phyloP scores from a whole-genome alignment of 1,140 invertebrate species.

The Anoplophora glabripennis region DNA sequence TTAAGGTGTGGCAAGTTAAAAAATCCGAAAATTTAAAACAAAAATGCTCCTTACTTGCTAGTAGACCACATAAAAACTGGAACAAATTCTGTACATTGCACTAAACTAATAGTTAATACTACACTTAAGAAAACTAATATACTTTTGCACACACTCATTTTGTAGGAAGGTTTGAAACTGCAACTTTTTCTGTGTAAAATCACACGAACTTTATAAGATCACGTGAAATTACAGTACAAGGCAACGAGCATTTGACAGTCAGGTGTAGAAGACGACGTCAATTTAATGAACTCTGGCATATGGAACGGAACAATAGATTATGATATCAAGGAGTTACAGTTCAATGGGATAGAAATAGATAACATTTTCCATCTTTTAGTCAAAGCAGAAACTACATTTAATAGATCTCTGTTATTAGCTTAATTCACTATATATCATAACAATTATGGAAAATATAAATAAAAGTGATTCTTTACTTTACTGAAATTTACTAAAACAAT shows the following conservation, averaged over 20 bases:
- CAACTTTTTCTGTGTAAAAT: slow-evolving; percentile 1
- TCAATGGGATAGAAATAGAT: too few species aligned
- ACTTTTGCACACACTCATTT: slow-evolving; percentile 8
- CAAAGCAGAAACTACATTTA: too few species aligned
- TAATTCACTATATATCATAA: too few species aligned
- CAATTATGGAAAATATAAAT: too few species aligned
- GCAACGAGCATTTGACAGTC: slow-evolving; percentile 13
- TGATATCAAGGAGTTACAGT: too few species aligned
- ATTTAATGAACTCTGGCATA: too few species aligned
- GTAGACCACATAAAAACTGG: slow-evolving; percentile 47
- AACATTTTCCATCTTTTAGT: too few species aligned
- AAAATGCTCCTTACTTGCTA: slow-evolving; percentile 29
- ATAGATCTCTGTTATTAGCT: too few species aligned
- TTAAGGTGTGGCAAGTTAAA: slow-evolving; percentile 5
- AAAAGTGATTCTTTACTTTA: too few species aligned
- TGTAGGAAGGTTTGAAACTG: background rate
- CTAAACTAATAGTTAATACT: background rate
- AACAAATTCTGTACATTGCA: slow-evolving; percentile 38
- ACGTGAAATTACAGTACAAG: slow-evolving; percentile 12
- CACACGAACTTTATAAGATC: slow-evolving; percentile 5
- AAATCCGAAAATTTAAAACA: background rate
- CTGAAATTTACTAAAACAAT: too few species aligned
- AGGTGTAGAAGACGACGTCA: background rate
- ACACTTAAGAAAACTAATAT: background rate
- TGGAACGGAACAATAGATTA: too few species aligned